These are phyloP conservation scores for Apodemia duryi DNA, from an alignment of 2,888 invertebrate genomes.

Conservation along the genomic window DNA sequence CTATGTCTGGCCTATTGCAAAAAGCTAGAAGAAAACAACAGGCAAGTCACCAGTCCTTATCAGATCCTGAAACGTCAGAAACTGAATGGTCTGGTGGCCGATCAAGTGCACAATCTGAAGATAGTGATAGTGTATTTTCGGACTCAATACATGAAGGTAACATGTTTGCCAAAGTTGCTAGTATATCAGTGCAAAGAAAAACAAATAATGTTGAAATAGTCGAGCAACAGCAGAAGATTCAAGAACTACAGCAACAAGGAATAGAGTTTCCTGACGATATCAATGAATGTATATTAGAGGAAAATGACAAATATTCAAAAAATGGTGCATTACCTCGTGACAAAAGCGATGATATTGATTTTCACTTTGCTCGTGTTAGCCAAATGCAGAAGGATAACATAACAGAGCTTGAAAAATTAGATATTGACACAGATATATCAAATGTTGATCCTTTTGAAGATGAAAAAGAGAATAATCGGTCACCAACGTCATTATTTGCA, in stretches of 20 bases:
- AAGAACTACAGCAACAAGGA: slow-evolving; percentile 70
- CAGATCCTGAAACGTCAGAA: slow-evolving; percentile 88
- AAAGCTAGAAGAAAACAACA: slow-evolving; percentile 87
- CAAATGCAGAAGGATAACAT: slow-evolving; percentile 74
- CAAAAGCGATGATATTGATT: slow-evolving; percentile 73
- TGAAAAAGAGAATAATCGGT: slow-evolving; percentile 80
- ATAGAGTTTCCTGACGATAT: slow-evolving; percentile 57
- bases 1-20: slow-evolving; percentile 90
- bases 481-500: slow-evolving; percentile 84
- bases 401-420: slow-evolving; percentile 71
- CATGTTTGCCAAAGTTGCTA: slow-evolving; percentile 82
- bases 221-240: slow-evolving; percentile 70
- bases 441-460: slow-evolving; percentile 81
- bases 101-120: slow-evolving; percentile 85
- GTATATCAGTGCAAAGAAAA: slow-evolving; percentile 66
- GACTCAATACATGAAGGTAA: slow-evolving; percentile 82
- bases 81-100: slow-evolving; percentile 82
- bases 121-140: slow-evolving; percentile 86
- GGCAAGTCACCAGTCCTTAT: slow-evolving; percentile 82
- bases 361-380: slow-evolving; percentile 75
- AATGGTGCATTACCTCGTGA: slow-evolving; percentile 55
- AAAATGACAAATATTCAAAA: slow-evolving; percentile 50
- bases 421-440: slow-evolving; percentile 79
- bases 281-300: slow-evolving; percentile 54
- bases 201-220: slow-evolving; percentile 70